A percentile compares a stretch with the other conserved stretches of the same genome.
phyloP scores from a whole-genome alignment of 2,888 invertebrate genomes.

The Branchellion lobata region DNA sequence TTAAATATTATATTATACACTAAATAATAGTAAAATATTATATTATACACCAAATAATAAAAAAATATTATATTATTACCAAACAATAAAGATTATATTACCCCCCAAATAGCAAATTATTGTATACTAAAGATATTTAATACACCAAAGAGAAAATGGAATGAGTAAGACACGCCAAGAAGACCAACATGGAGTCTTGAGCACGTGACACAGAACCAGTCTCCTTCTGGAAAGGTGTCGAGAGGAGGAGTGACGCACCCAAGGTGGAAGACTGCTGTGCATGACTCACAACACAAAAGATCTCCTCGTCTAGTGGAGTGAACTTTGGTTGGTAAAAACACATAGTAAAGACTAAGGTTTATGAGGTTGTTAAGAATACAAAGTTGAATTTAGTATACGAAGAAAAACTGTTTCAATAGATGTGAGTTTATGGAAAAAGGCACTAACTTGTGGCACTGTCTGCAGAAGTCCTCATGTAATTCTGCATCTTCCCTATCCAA shows the following conservation, averaged over 20 bases:
- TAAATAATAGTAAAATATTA: too few relatives aligned
- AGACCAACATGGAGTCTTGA: slow-evolving; percentile 55
- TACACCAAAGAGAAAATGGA: too few relatives aligned
- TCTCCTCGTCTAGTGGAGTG: slow-evolving; percentile 70
- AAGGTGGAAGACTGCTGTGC: slow-evolving; percentile 94
- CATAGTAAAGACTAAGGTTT: not conserved
- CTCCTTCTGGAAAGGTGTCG: slow-evolving; percentile 87
- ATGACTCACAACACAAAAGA: slow-evolving; percentile 92
- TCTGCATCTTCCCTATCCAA: slow-evolving; percentile 26
- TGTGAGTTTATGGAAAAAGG: too few relatives aligned
- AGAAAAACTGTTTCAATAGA: too few relatives aligned
- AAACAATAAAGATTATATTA: too few relatives aligned
- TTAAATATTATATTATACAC: too few relatives aligned
- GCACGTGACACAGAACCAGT: slow-evolving; percentile 94
- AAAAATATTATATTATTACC: too few relatives aligned
- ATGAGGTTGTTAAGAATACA: slow-evolving; percentile 41
- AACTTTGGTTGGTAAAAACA: slow-evolving; percentile 49
- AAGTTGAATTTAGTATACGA: too few relatives aligned
- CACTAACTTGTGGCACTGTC: slow-evolving; percentile 37
- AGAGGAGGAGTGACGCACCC: slow-evolving; percentile 76
- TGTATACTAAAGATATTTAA: too few relatives aligned
- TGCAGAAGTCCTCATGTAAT: slow-evolving; percentile 37
- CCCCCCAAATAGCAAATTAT: too few relatives aligned
- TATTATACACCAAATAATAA: too few relatives aligned
- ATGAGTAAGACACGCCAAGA: too few relatives aligned